phyloP scores from a whole-genome alignment of 2,888 invertebrate species.

The Syrista parreyssii region DNA sequence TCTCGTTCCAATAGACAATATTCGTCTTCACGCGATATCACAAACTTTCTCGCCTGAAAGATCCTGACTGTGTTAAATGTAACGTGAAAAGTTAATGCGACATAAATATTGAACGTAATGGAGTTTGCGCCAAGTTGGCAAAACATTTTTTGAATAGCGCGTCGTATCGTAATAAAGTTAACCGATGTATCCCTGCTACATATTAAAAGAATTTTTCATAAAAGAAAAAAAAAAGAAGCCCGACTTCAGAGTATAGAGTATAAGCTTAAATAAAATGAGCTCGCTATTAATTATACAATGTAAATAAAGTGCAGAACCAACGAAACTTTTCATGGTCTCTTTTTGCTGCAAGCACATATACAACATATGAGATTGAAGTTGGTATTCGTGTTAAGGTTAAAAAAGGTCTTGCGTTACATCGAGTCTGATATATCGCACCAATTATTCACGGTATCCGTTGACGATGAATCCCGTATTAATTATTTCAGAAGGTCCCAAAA shows the following conservation, averaged over 20 bases:
- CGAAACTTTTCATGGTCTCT: not conserved
- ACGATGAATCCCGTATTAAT: not conserved
- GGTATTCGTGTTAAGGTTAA: not conserved
- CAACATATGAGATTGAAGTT: not conserved
- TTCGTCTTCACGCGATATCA: not conserved
- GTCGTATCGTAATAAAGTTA: not conserved
- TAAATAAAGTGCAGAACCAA: constrained; percentile 22
- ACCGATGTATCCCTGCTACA: not conserved
- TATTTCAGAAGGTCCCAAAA: not conserved
- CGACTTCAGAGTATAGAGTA: constrained; percentile 1
- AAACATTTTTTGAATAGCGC: not conserved
- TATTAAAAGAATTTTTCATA: not conserved
- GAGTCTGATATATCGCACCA: not conserved
- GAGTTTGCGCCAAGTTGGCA: not conserved
- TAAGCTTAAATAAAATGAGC: not conserved
- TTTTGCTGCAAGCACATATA: not conserved
- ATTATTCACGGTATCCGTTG: not conserved
- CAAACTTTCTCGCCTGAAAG: not conserved
- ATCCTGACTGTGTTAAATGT: not conserved
- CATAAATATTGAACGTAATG: not conserved
- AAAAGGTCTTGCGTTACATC: not conserved
- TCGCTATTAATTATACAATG: constrained; percentile 40
- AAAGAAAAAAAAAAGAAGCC: not conserved
- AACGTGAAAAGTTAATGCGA: not conserved
- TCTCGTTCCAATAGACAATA: not conserved